Percentiles rank a stretch among this genome's conserved stretches.
These are phyloP conservation scores for Irena cyanogastra DNA, from an alignment of 2,113 vertebrate genomes.

Conservation along the genomic window DNA sequence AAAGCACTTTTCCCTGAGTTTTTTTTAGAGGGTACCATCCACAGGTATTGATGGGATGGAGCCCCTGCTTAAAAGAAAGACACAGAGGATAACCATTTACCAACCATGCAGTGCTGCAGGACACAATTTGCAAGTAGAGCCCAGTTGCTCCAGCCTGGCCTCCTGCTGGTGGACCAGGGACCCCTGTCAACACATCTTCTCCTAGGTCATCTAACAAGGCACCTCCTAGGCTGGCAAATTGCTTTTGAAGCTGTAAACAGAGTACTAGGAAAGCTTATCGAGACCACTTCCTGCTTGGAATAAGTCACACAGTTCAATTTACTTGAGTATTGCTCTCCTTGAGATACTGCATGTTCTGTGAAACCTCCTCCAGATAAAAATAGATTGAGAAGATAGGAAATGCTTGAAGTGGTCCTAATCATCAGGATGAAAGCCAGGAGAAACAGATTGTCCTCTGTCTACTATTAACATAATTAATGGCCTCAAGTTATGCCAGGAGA, in stretches of 20 bases:
- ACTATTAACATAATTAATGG: background rate
- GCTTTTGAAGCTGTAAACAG: background rate
- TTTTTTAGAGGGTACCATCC: background rate
- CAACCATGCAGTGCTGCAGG: background rate
- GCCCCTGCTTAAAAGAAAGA: background rate
- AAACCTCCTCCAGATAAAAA: constrained; percentile 4
- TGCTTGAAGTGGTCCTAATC: background rate
- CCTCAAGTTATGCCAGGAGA: background rate
- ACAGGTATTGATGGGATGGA: background rate
- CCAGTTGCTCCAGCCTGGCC: background rate
- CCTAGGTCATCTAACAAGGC: background rate
- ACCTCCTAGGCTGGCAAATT: background rate
- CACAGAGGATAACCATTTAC: background rate
- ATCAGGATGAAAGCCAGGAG: background rate
- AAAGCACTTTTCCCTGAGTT: background rate
- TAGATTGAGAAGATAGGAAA: background rate
- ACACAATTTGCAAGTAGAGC: background rate
- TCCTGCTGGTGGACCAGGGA: background rate
- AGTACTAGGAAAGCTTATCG: background rate
- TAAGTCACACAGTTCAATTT: background rate
- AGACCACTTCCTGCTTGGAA: background rate
- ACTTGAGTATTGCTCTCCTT: background rate
- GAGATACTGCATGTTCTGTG: background rate
- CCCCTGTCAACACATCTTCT: background rate
- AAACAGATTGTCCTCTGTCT: background rate